phyloP scores from a whole-genome alignment of 1,140 invertebrate genomes.

The Conus ventricosus region DNA sequence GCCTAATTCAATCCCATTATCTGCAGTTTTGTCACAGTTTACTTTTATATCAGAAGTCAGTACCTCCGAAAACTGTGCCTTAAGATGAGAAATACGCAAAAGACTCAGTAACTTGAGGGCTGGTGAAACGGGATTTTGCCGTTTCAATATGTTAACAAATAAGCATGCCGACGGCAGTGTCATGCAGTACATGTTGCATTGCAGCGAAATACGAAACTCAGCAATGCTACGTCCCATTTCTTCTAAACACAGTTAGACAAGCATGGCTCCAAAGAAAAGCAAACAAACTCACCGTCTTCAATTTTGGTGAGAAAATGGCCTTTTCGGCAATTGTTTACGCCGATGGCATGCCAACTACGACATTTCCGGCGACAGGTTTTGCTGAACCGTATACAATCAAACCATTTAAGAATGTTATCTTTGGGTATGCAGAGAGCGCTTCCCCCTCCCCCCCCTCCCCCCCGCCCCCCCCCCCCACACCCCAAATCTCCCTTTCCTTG shows the following conservation, averaged over 20 bases:
- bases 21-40: no score
- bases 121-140: background rate
- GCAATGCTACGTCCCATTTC: no score
- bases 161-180: background rate
- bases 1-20: no score
- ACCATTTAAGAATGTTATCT: background rate
- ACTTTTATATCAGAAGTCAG: no score
- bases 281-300: background rate
- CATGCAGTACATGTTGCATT: background rate
- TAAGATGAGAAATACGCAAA: no score
- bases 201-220: background rate
- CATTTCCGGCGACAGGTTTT: slow-evolving; percentile 4
- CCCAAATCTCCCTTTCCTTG: no score
- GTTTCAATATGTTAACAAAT: background rate
- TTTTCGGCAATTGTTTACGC: background rate
- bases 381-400: background rate
- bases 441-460: background rate
- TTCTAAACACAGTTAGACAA: no score
- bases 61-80: no score
- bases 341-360: slow-evolving; percentile 22
- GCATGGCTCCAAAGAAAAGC: background rate
- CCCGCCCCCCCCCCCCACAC: background rate
- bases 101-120: no score
- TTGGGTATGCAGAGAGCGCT: background rate
- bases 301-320: background rate